These are phyloP conservation scores for Vimba vimba DNA, from an alignment of 2,113 vertebrate species.

Conservation along the genomic window DNA sequence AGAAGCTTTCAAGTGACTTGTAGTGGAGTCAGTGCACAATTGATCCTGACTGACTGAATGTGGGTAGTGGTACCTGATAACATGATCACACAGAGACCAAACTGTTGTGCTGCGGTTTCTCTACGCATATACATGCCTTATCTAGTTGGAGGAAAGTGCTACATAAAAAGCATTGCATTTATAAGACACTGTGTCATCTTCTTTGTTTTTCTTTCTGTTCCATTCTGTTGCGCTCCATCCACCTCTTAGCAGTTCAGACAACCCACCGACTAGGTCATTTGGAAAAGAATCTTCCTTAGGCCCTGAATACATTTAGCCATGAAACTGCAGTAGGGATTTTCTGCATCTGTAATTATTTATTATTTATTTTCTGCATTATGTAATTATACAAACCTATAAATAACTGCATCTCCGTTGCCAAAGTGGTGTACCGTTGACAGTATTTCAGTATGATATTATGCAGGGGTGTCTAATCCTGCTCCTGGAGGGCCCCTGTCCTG, in stretches of 20 bases:
- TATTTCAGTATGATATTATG: not conserved
- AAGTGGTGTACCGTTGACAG: not conserved
- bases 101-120: not conserved
- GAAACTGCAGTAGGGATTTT: not conserved
- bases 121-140: not conserved
- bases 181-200: not conserved
- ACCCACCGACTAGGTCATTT: not conserved
- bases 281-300: not conserved
- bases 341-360: not conserved
- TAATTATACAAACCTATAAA: not conserved
- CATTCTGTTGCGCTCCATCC: not conserved
- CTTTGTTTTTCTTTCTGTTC: not conserved
- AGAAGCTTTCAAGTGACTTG: not conserved
- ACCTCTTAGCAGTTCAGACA: not conserved
- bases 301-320: not conserved
- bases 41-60: not conserved
- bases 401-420: not conserved
- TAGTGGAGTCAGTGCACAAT: not conserved
- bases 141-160: not conserved
- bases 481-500: no score
- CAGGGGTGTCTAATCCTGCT: no score
- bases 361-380: no score
- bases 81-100: not conserved
- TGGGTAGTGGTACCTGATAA: not conserved
- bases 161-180: not conserved